Base-by-base conservation (phyloP, 2,113 vertebrate species). In the Platysteira castanea region DNA sequence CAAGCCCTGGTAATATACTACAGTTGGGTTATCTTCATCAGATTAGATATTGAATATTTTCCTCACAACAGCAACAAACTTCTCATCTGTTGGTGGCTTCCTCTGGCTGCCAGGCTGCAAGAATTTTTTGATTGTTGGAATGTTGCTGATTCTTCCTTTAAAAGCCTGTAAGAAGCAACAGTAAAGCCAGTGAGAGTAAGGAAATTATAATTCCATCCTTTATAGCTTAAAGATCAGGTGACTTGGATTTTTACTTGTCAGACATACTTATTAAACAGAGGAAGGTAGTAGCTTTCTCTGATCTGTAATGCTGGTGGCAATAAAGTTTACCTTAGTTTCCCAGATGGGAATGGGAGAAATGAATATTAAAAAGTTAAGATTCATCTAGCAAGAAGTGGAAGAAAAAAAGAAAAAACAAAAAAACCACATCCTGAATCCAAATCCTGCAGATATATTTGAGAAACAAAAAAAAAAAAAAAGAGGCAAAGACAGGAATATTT, bases 91-190 rank as follows among this genome's bases (percentile, higher is more conserved):
- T 33, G 85, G 98, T 1, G 95, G 96, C 92, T 99, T 99, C 87
- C 98, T 98, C 93, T 98, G 98, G 95, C 99, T 99, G 65, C 98
- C 99, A 14, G 98, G 99, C 93, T 99, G 97, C 93, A 99, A 95
- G 96, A 99, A 99, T 90, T 97, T 98, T 46, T 96, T 96, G 93
- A 99, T 98, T 37, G 98, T 98, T 10, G 98, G 98, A 31, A 98
- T 92, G 35, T 44, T 94, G 49, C 93, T 98, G 96, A 98, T 98
- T 97, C 98, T 99, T 53, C 95, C 97, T 97, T 99, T 99, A 95
- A 99, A 99, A 76, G 98, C 96, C 99, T 99, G 96, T 74, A 96
- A 93, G 12, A 81, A 93, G 59, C 77, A 97, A 39, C 22, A 82
- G 22, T 54, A 95, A 93, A 80, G 21, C 18, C 13, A 68, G 6